Evolutionary conservation across 2,888 invertebrate species (phyloP).

Genomic region (Dysmachus trigonus): DNA sequence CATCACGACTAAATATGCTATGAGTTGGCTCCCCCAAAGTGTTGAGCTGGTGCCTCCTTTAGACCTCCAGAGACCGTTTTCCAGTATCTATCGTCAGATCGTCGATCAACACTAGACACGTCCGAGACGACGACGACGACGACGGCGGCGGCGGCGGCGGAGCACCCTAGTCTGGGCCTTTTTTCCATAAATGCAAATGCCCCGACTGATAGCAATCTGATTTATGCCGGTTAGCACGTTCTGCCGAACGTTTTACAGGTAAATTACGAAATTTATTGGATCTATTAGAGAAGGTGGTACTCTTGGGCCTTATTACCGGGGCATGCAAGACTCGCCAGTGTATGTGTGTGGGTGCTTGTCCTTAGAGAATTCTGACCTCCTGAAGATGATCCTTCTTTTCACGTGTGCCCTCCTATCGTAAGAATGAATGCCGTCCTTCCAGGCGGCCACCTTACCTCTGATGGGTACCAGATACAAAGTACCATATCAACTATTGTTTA

Average conservation of each 20-base stretch:
- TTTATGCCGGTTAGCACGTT: slow-evolving; percentile 39
- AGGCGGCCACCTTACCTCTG: not conserved
- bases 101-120: slow-evolving; percentile 36
- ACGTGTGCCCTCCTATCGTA: not conserved
- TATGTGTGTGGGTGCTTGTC: not conserved
- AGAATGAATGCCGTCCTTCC: not conserved
- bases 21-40: not conserved
- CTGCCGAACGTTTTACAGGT: slow-evolving; percentile 14
- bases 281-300: slow-evolving; percentile 30
- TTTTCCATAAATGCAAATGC: slow-evolving; percentile 40
- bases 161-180: not conserved
- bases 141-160: not conserved
- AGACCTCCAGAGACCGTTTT: not conserved
- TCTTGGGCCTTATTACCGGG: not conserved
- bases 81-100: slow-evolving; percentile 32
- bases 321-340: slow-evolving; percentile 19
- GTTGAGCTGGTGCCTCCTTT: not conserved
- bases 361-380: not conserved
- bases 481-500: not conserved
- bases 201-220: slow-evolving; percentile 20
- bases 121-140: slow-evolving; percentile 8
- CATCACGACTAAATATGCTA: not conserved
- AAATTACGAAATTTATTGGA: slow-evolving; percentile 34
- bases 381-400: not conserved
- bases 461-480: not conserved